Evolutionary conservation across 2,113 vertebrate genomes (phyloP).

Genomic region (Rhizomys pruinosus): DNA sequence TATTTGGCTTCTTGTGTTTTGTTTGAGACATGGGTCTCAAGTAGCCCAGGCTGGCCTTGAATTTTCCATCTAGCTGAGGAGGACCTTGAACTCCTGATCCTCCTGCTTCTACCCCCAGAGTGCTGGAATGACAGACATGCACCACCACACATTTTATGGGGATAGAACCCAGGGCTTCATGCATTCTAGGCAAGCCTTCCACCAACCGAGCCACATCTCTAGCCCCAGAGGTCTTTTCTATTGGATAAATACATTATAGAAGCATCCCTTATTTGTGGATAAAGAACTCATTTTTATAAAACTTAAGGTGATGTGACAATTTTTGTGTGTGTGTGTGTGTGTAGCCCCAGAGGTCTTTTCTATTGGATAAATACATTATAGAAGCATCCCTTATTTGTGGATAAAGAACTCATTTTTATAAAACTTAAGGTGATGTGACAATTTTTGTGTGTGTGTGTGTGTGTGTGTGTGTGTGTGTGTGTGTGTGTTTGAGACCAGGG

Average conservation of each 20-base stretch:
- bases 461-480: too few species aligned
- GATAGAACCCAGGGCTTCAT: background rate
- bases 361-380: background rate
- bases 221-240: background rate
- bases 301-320: background rate
- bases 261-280: slow-evolving; percentile 5
- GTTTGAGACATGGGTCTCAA: background rate
- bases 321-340: too few species aligned
- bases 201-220: too few species aligned
- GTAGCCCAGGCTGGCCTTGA: background rate
- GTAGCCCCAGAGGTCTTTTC: background rate
- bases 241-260: background rate
- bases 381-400: slow-evolving; percentile 16
- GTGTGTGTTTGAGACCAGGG: too few species aligned
- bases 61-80: background rate
- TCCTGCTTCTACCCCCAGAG: too few species aligned
- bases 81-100: too few species aligned
- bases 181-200: background rate
- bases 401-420: background rate
- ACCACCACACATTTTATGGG: background rate
- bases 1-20: background rate
- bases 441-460: too few species aligned
- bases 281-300: background rate
- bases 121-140: background rate
- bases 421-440: background rate